Base-by-base conservation (phyloP, 2,888 invertebrate species). In the Drosophila mimetica region DNA sequence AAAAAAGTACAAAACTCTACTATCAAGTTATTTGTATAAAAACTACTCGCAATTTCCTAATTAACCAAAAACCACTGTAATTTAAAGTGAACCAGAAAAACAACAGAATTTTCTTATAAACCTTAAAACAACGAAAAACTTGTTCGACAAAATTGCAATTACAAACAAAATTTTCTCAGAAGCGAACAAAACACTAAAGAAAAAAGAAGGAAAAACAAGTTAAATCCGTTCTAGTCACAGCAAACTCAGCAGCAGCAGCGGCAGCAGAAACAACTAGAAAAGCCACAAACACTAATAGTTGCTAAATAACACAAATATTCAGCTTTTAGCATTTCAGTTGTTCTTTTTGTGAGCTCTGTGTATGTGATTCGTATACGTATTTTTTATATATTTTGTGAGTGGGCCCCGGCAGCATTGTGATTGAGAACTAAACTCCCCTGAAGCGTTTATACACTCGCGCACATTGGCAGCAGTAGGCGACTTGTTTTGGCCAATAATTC, bases 401-500 rank as follows among this genome's bases (percentile, higher is more conserved):
- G 81, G 81, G 81, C 75, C 69, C 81, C 70, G 78, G 81, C 81
- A 84, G 72, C 84, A 76, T 59, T 65, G 59, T 53, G 52, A 70
- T 67, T 52, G 67, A 61, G 69, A 75, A 77, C 69, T 66, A 65
- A 75, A 77, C 69, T 66, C 67, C 67, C 67, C 67, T 66, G 67
- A 67, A 67, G 67, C 67, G 67, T 51, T 67, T 67, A 47, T 28
- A 28, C 11, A 11, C 39, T 18, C 37, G 14, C 37, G 14, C 37
- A 20, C 16, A 44, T 66, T 54, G 59, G 53, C 77, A 69, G 53
- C 77, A 69, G 81, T 82, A 82, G 82, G 82, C 86, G 82, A 85
- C 85, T 82, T 79, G 82, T 85, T 82, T 82, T 82, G 82, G 82
- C 82, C 82, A 82, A 79, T 77, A 77, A 74, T 85, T 79, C 76